Conservation (phyloP, 2,113 vertebrate genomes). For the Rhea americana region DNA sequence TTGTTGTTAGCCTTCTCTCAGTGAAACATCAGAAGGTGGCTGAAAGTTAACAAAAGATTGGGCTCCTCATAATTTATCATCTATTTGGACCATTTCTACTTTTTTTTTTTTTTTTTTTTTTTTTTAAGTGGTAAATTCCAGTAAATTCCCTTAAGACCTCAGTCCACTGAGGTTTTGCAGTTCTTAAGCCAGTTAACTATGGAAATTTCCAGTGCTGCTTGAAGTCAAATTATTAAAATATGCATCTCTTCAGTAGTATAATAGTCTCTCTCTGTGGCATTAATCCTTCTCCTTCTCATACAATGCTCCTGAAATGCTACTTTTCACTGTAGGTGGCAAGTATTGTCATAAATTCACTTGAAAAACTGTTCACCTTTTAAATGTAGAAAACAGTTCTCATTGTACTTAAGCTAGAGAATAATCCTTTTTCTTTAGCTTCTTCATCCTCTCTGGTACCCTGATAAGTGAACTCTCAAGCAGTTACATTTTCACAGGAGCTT, state of each 20-base stretch:
- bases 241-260: slow-evolving; percentile 29
- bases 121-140: not conserved
- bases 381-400: slow-evolving; percentile 62
- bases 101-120: not conserved
- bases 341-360: slow-evolving; percentile 69
- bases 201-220: slow-evolving; percentile 31
- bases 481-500: slow-evolving; percentile 55
- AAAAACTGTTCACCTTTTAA: slow-evolving; percentile 68
- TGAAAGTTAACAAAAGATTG: not conserved
- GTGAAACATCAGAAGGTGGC: not conserved
- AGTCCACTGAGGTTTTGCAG: not conserved
- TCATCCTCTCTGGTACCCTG: slow-evolving; percentile 31
- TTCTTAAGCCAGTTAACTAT: slow-evolving; percentile 23
- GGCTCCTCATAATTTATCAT: not conserved
- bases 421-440: slow-evolving; percentile 58
- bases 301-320: slow-evolving; percentile 48
- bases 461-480: slow-evolving; percentile 62
- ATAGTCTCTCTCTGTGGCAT: slow-evolving; percentile 51
- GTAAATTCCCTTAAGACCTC: not conserved
- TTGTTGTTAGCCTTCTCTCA: not conserved
- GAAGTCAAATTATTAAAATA: slow-evolving; percentile 62
- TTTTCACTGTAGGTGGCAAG: slow-evolving; percentile 61
- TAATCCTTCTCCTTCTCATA: slow-evolving; percentile 67
- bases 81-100: not conserved
- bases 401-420: slow-evolving; percentile 63